Evolutionary conservation across 2,888 invertebrate genomes (phyloP).

Genomic region (Nasonovia ribisnigri): DNA sequence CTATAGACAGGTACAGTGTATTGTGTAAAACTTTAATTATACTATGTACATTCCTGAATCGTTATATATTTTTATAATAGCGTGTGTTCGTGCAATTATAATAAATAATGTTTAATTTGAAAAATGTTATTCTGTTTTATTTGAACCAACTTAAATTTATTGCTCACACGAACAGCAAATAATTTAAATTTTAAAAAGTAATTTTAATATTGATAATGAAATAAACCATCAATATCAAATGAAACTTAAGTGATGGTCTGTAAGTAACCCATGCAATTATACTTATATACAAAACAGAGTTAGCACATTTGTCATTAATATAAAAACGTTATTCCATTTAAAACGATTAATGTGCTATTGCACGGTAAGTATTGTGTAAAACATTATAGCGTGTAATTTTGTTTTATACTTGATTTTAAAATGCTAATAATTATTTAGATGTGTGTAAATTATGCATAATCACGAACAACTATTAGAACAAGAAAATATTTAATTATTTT

Average conservation of each 20-base stretch:
- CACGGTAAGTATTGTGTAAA: neutral
- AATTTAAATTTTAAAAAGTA: neutral
- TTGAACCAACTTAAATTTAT: neutral
- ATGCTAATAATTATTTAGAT: neutral
- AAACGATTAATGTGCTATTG: neutral
- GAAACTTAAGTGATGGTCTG: neutral
- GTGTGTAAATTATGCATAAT: neutral
- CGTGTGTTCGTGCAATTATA: constrained; percentile 8
- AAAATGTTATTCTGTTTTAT: neutral
- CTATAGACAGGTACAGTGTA: neutral
- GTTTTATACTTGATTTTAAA: constrained; percentile 10
- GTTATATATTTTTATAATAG: neutral
- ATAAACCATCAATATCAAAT: neutral
- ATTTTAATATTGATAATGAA: neutral
- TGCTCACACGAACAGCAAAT: neutral
- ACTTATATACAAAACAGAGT: neutral
- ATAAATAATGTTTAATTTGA: neutral
- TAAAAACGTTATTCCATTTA: neutral
- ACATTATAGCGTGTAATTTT: neutral
- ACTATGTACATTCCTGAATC: neutral
- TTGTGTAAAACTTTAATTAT: neutral
- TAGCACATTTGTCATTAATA: neutral
- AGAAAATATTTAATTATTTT: neutral
- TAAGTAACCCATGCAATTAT: neutral
- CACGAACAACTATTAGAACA: neutral